These are phyloP conservation scores for Amiota minor DNA, from an alignment of 2,888 invertebrate genomes.

Conservation along the genomic window DNA sequence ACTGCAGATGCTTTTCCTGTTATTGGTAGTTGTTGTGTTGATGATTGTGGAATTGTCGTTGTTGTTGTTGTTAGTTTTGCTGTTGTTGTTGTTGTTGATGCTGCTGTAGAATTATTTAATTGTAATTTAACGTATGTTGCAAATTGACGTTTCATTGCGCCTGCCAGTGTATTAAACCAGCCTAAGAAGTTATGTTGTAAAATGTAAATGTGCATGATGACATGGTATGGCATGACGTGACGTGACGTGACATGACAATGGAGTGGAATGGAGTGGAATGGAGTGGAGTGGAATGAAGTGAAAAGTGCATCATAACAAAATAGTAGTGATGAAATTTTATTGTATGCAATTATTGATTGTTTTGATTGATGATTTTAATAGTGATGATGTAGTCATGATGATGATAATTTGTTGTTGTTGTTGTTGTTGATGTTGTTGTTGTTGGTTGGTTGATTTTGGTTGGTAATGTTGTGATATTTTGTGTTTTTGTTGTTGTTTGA, in stretches of 20 bases:
- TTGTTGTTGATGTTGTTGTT: constrained; percentile 44
- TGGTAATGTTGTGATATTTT: too few species aligned
- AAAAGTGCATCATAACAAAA: constrained; percentile 4
- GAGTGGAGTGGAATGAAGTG: too few species aligned
- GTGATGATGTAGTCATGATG: too few species aligned
- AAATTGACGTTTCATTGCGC: constrained; percentile 85
- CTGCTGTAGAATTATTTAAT: constrained; percentile 74
- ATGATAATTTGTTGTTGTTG: background rate
- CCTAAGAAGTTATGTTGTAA: constrained; percentile 59
- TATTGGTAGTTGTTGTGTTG: background rate
- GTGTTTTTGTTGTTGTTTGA: constrained; percentile 4
- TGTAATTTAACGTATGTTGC: constrained; percentile 88
- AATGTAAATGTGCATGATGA: too few species aligned
- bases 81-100: constrained; percentile 37
- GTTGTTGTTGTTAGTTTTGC: constrained; percentile 17
- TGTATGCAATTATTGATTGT: too few species aligned
- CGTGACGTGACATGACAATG: too few species aligned
- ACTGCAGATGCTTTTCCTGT: background rate
- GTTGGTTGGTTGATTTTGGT: too few species aligned
- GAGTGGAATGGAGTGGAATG: too few species aligned
- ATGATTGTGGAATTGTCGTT: constrained; percentile 25
- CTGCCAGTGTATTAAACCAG: constrained; percentile 81
- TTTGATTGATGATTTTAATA: too few species aligned
- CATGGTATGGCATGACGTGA: too few species aligned
- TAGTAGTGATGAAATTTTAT: constrained; percentile 15